phyloP scores from a whole-genome alignment of 2,888 invertebrate genomes.

The Uropetala carovei region DNA sequence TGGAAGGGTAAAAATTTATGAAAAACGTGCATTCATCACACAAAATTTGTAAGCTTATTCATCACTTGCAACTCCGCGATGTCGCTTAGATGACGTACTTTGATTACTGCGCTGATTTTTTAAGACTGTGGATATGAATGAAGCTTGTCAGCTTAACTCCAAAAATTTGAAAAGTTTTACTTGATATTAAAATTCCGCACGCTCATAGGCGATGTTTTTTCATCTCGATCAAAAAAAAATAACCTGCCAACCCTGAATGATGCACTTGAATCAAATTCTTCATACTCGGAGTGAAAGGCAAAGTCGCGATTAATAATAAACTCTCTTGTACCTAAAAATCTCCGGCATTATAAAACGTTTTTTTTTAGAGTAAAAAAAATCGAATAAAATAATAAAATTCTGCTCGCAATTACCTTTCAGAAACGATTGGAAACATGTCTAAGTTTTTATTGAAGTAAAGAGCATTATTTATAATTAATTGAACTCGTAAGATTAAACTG shows the following conservation, averaged over 20 bases:
- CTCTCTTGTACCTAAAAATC: not conserved
- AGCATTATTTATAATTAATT: no score
- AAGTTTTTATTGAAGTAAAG: no score
- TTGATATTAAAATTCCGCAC: not conserved
- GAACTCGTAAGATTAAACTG: no score
- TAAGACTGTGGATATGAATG: not conserved
- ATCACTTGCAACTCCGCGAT: not conserved
- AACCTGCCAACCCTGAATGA: not conserved
- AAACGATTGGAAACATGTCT: no score
- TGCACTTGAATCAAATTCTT: not conserved
- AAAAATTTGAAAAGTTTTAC: conserved; percentile 7
- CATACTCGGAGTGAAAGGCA: not conserved
- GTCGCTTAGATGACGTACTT: not conserved
- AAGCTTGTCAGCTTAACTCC: not conserved
- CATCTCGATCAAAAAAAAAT: not conserved
- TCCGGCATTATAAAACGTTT: no score
- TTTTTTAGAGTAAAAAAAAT: no score
- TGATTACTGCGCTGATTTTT: not conserved
- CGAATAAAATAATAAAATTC: no score
- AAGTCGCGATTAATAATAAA: not conserved
- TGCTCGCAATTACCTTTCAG: no score
- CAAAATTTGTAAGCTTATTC: not conserved
- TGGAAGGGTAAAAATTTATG: not conserved
- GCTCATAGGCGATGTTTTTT: not conserved
- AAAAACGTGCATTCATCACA: not conserved